Conservation (phyloP, 2,797 vertebrate genomes). For the Cyprinella venusta region DNA sequence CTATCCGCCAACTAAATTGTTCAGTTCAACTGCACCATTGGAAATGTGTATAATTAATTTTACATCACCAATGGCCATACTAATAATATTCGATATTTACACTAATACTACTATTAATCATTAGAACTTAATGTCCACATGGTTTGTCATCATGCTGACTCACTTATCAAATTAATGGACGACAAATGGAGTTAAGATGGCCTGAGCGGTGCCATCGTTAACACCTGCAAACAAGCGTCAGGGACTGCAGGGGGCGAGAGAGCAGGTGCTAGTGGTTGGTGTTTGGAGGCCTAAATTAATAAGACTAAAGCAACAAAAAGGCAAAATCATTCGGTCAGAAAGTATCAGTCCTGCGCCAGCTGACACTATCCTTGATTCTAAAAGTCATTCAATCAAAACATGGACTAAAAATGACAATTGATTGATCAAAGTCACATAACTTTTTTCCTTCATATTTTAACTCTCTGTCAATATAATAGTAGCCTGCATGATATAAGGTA, state of each 20-base stretch:
- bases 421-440: neutral
- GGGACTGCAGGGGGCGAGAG: slow-evolving; percentile 19
- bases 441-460: neutral
- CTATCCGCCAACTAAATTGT: neutral
- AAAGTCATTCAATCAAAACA: neutral
- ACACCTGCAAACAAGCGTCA: slow-evolving; percentile 44
- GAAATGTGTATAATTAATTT: no score
- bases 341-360: slow-evolving; percentile 42
- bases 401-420: neutral
- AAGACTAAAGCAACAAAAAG: slow-evolving; percentile 26
- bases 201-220: slow-evolving; percentile 8
- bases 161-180: slow-evolving; percentile 21
- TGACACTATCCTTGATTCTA: slow-evolving; percentile 9
- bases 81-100: neutral
- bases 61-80: neutral
- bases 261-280: slow-evolving; percentile 37
- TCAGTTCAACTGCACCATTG: neutral
- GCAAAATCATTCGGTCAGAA: slow-evolving; percentile 6
- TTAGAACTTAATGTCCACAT: neutral
- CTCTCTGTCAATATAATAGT: neutral
- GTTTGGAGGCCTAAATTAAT: neutral
- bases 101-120: neutral
- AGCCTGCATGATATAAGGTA: neutral
- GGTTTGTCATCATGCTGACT: slow-evolving; percentile 33
- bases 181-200: neutral